Percentiles rank a stretch among this genome's conserved stretches.
phyloP scores from a whole-genome alignment of 2,888 invertebrate species.

The Lumbricus terrestris region DNA sequence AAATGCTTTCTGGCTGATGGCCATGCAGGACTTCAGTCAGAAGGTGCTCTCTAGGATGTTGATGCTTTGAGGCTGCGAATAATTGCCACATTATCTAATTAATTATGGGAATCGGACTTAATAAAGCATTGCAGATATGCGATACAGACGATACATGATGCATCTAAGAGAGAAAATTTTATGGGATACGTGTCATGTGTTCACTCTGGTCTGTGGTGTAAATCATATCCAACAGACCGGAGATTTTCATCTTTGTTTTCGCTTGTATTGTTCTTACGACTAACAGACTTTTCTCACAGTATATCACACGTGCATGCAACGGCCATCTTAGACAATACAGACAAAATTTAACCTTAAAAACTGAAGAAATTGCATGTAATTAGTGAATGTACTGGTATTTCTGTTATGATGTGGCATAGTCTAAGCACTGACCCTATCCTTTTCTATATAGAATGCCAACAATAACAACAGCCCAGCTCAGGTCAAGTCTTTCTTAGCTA shows the following conservation, averaged over 20 bases:
- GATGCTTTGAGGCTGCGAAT: too few relatives aligned
- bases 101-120: background rate
- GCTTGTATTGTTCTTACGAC: background rate
- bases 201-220: background rate
- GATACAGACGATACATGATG: background rate
- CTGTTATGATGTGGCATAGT: background rate
- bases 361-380: background rate
- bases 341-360: background rate
- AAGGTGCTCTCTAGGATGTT: too few relatives aligned
- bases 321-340: background rate
- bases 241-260: conserved; percentile 3
- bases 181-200: background rate
- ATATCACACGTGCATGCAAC: background rate
- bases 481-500: background rate
- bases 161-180: background rate
- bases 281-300: background rate
- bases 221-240: background rate
- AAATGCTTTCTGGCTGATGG: background rate
- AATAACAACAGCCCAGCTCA: background rate
- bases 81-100: background rate
- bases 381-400: background rate
- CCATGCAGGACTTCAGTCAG: background rate
- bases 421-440: background rate
- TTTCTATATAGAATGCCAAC: background rate
- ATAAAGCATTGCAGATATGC: background rate